Evolutionary conservation across 2,888 invertebrate genomes (phyloP).

Genomic region (Synanthedon tipuliformis): DNA sequence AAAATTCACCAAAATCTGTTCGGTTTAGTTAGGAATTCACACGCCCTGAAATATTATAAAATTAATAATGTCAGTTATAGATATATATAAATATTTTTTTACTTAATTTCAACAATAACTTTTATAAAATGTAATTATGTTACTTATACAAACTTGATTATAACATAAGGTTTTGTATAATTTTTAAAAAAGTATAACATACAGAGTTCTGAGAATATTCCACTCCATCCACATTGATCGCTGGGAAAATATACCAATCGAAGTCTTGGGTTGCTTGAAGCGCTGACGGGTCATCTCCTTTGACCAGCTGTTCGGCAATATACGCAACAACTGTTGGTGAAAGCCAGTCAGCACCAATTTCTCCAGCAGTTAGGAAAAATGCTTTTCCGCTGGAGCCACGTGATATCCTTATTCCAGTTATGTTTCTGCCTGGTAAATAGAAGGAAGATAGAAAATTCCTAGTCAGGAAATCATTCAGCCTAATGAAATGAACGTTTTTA

Average conservation of each 20-base stretch:
- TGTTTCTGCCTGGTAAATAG: constrained; percentile 37
- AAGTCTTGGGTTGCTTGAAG: constrained; percentile 61
- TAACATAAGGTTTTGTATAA: too few species aligned
- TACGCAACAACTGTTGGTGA: constrained; percentile 74
- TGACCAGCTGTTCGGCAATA: constrained; percentile 71
- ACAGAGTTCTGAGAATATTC: constrained; percentile 74
- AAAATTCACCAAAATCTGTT: too few species aligned
- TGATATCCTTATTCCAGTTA: constrained; percentile 58
- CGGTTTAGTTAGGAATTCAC: too few species aligned
- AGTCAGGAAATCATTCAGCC: neutral
- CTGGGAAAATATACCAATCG: constrained; percentile 82
- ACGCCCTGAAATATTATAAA: too few species aligned
- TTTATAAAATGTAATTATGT: too few species aligned
- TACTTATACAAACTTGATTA: too few species aligned
- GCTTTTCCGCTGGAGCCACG: constrained; percentile 28
- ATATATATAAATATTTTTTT: too few species aligned
- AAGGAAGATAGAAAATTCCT: neutral
- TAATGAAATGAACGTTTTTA: too few species aligned
- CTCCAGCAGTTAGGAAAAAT: constrained; percentile 60
- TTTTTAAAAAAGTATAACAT: too few species aligned
- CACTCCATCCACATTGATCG: constrained; percentile 83
- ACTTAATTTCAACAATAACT: too few species aligned
- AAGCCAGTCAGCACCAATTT: constrained; percentile 83
- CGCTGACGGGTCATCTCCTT: constrained; percentile 59
- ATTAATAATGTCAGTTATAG: too few species aligned